Evolutionary conservation across 2,888 invertebrate species (phyloP), one percentile per base, ranked within the genome.

Genomic region (Tetragnatha montana): DNA sequence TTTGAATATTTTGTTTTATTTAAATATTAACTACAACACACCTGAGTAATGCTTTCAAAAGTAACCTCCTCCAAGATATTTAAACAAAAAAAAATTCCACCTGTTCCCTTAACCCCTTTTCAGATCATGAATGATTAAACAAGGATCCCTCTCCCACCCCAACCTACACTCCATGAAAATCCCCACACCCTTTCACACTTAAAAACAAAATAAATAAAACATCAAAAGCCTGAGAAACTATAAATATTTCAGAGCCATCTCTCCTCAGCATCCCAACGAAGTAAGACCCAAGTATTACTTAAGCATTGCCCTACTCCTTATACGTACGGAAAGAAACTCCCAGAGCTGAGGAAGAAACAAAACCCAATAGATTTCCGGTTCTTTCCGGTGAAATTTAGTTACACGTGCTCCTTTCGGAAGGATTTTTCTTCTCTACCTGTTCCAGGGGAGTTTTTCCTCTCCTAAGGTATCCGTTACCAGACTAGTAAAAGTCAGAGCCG

Each of bases 201-300:
- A 17, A 60, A 60, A 17, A 60, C 8, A 60, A 60, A 60, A 60
- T 60, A 10, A 60, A 60, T 60, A 60, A 8, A 60, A 60, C 14
- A 60, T 60, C 60, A 12, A 60, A 17, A 60, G 4, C 12, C 60
- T 60, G 7, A 74, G 47, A 50, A 51, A n/a, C 22, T 19, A 81
- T 81, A 51, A 81, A 81, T 81, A 81, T 81, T 70, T 73, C 73
- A 73, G 22, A 17, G n/a, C 14, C 50, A 81, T 19, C n/a, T 21
- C 7, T 21, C 19, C 19, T 51, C 22, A 21, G 71, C 22, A 73
- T 81, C 73, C 51, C 50, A 14, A 22, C 8, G 50, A 14, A 51
- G 47, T 50, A 49, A 7, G 21, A 12, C 21, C 51, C 19, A 35
- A 21, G 14, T 70, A 49, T 70, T 81, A 22, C 51, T 81, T 73